phyloP scores from a whole-genome alignment of 2,113 vertebrate species.

The Sigmodon hispidus region DNA sequence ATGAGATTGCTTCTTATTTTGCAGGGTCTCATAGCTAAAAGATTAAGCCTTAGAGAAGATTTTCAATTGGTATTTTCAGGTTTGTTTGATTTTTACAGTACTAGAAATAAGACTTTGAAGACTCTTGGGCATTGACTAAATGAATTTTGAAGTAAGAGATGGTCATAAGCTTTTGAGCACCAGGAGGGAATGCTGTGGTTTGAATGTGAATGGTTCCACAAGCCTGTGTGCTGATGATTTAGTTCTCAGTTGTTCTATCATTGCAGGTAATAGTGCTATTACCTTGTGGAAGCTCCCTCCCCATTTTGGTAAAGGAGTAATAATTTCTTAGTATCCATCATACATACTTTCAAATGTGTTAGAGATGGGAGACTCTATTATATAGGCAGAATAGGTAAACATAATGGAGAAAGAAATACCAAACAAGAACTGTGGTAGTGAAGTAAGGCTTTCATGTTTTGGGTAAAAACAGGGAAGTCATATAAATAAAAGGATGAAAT shows the following conservation, averaged over 20 bases:
- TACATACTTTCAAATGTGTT: neutral
- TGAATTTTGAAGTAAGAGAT: neutral
- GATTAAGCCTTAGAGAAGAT: neutral
- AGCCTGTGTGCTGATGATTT: neutral
- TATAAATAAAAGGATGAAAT: neutral
- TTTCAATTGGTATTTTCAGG: neutral
- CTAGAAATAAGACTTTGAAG: neutral
- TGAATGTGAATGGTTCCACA: neutral
- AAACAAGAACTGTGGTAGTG: neutral
- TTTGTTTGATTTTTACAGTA: neutral
- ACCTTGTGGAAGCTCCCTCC: neutral
- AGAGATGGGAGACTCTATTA: neutral
- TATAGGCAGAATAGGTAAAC: neutral
- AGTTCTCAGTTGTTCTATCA: neutral
- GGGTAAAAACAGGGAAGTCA: neutral
- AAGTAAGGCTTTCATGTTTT: slow-evolving; percentile 1
- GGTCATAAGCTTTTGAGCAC: neutral
- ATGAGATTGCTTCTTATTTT: neutral
- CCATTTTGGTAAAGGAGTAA: neutral
- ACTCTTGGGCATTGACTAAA: neutral
- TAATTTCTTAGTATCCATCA: neutral
- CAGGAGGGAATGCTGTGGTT: neutral
- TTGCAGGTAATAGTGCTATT: neutral
- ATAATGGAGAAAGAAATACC: slow-evolving; percentile 7
- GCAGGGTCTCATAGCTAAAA: neutral